Percentiles rank a stretch among this genome's conserved stretches.
These are phyloP conservation scores for Tragelaphus strepsiceros DNA, from an alignment of 2,113 vertebrate genomes.

Conservation along the genomic window DNA sequence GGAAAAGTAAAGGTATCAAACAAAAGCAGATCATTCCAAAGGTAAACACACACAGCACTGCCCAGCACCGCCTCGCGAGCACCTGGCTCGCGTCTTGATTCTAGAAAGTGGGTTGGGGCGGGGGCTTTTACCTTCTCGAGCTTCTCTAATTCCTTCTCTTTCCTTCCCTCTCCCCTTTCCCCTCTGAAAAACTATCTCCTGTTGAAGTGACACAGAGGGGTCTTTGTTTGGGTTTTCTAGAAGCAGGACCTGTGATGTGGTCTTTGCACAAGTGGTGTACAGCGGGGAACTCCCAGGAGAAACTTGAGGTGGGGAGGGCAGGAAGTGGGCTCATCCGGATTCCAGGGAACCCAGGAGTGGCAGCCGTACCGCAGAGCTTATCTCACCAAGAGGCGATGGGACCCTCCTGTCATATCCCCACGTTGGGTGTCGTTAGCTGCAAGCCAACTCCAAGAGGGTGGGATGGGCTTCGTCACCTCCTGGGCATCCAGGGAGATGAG, in stretches of 20 bases:
- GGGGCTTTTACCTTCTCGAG: not conserved
- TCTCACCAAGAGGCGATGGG: not conserved
- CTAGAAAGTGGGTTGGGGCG: not conserved
- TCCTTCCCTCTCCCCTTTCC: not conserved
- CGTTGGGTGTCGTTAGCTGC: not conserved
- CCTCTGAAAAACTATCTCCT: not conserved
- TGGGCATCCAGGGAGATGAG: not conserved
- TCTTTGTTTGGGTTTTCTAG: not conserved
- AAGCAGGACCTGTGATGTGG: not conserved
- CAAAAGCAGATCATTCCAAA: slow-evolving; percentile 96
- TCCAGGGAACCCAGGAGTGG: fast-evolving
- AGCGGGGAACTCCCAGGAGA: not conserved
- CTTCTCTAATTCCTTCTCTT: not conserved
- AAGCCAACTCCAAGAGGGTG: not conserved
- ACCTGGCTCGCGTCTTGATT: not conserved
- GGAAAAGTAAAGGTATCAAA: slow-evolving; percentile 91
- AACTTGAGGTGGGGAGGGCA: not conserved
- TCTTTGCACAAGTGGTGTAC: not conserved
- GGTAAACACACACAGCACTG: slow-evolving; percentile 80
- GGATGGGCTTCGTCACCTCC: not conserved
- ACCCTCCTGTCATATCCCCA: not conserved
- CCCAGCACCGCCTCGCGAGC: not conserved
- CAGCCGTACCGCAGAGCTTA: not conserved
- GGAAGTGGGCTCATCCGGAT: not conserved
- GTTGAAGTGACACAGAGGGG: not conserved